These are phyloP conservation scores for Enteromius thamalakanensis DNA, from an alignment of 2,797 vertebrate genomes.

Conservation along the genomic window DNA sequence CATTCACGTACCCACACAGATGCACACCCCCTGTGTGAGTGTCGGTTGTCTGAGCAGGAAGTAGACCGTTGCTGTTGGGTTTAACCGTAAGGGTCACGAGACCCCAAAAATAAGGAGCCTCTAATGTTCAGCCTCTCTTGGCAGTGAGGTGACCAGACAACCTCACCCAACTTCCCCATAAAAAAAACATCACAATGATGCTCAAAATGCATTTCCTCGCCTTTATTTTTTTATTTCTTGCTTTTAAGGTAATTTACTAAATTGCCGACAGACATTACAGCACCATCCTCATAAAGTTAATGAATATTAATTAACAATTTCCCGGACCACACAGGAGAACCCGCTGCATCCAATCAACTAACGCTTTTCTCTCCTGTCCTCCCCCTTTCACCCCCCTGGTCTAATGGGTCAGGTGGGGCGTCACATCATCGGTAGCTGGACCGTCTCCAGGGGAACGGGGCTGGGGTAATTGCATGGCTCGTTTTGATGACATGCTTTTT, in stretches of 20 bases:
- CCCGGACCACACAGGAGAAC: slow-evolving; percentile 47
- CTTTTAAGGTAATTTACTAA: slow-evolving; percentile 36
- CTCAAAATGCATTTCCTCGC: background rate
- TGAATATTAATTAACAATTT: slow-evolving; percentile 54
- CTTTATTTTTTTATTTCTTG: background rate
- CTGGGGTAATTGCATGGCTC: slow-evolving; percentile 62
- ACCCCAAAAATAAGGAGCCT: slow-evolving; percentile 13
- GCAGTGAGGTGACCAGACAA: background rate
- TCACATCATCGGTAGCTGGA: slow-evolving; percentile 53
- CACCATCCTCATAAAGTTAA: slow-evolving; percentile 25
- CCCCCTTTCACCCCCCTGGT: slow-evolving; percentile 43
- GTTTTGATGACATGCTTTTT: slow-evolving; percentile 65
- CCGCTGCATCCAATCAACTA: slow-evolving; percentile 56
- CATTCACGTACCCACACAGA: slow-evolving; percentile 51
- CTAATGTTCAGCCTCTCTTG: slow-evolving; percentile 4
- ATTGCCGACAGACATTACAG: slow-evolving; percentile 30
- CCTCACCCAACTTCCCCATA: background rate
- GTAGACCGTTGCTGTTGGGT: slow-evolving; percentile 63
- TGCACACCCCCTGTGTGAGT: slow-evolving; percentile 47
- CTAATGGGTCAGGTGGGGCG: slow-evolving; percentile 57
- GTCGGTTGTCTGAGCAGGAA: slow-evolving; percentile 64
- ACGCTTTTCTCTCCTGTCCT: slow-evolving; percentile 40
- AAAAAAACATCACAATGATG: slow-evolving; percentile 21
- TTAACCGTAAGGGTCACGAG: slow-evolving; percentile 60
- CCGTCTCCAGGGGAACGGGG: slow-evolving; percentile 55